phyloP scores from a whole-genome alignment of 2,888 invertebrate genomes.

The Octodonta nipae region DNA sequence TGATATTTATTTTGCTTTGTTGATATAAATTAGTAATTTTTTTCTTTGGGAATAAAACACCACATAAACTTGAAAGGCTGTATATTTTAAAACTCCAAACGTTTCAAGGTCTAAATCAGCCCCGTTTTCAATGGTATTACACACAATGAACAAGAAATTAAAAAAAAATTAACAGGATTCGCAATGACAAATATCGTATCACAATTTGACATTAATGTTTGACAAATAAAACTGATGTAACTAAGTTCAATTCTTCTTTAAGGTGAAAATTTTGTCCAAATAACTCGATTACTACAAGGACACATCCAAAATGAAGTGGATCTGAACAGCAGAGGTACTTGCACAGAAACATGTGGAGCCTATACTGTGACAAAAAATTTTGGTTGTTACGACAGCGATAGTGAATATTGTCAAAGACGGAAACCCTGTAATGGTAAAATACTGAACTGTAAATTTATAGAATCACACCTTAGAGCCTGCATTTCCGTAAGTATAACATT shows the following conservation, averaged over 20 bases:
- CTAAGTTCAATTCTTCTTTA: slow-evolving; percentile 12
- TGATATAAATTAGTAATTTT: slow-evolving; percentile 1
- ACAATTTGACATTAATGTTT: no score
- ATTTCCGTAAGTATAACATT: slow-evolving; percentile 16
- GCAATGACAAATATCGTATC: no score
- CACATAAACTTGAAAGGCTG: no score
- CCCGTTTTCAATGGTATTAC: no score
- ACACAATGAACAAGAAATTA: no score
- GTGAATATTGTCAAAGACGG: slow-evolving; percentile 16
- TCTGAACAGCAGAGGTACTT: slow-evolving; percentile 53
- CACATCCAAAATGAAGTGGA: slow-evolving; percentile 74
- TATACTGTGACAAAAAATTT: slow-evolving; percentile 12
- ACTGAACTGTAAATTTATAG: slow-evolving; percentile 15
- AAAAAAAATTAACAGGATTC: no score
- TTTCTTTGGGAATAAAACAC: no score
- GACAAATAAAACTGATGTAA: no score
- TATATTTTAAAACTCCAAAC: no score
- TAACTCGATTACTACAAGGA: slow-evolving; percentile 67
- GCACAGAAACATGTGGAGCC: slow-evolving; percentile 41
- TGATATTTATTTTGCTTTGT: background rate
- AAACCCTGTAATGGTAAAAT: slow-evolving; percentile 18
- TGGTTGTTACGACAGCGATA: slow-evolving; percentile 18
- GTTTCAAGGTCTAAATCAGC: background rate
- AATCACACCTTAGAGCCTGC: slow-evolving; percentile 35
- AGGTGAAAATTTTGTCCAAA: slow-evolving; percentile 53